Base-by-base conservation (phyloP, 2,113 vertebrate genomes). In the Marmota flaviventris region DNA sequence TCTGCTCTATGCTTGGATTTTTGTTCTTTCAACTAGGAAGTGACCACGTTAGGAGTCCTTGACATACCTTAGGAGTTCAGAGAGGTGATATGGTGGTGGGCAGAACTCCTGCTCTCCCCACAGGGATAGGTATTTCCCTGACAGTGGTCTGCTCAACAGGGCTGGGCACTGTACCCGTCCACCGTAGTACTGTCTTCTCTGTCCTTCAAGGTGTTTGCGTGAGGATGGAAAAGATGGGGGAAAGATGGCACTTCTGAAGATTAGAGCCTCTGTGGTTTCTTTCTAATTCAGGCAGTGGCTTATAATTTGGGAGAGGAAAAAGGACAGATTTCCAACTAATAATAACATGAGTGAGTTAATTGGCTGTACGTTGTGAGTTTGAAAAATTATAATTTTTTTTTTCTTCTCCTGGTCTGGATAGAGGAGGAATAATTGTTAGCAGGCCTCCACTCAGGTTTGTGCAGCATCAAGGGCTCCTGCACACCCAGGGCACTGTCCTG, bases 131-230 rank as follows among this genome's bases (percentile, higher is more conserved):
- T 9, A 11, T 11, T 27, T 22, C 7, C 12, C 17, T 39, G 16
- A 27, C 3, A 17, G 87, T 12, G 14, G 2, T 75, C 24, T 42
- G 29, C 9, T 4, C 10, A 73, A 27, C 58, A 81, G n/a, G 89
- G 22, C 4, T 45, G n/a, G 32, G 2, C 27, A 0, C 58, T 20
- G 12, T 22, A n/a, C 45, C 22, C 1, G 0, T 7, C 51, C 27
- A 5, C 27, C 51, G 37, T 27, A 29, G 24, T 63, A 10, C 39
- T 25, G 25, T 77, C n/a, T 24, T 53, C 17, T 70, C 69, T 82
- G 42, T 45, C 45, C 20, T 51, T 25, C 24, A 45, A 9, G 17
- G 22, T 58, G 37, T 51, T 14, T 39, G 18, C 18, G 0, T 29
- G 22, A 85, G 51, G 34, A 7, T 39, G 17, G n/a, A 8, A 39